Conservation (phyloP, 2,888 invertebrate genomes). For the Zootermopsis nevadensis region DNA sequence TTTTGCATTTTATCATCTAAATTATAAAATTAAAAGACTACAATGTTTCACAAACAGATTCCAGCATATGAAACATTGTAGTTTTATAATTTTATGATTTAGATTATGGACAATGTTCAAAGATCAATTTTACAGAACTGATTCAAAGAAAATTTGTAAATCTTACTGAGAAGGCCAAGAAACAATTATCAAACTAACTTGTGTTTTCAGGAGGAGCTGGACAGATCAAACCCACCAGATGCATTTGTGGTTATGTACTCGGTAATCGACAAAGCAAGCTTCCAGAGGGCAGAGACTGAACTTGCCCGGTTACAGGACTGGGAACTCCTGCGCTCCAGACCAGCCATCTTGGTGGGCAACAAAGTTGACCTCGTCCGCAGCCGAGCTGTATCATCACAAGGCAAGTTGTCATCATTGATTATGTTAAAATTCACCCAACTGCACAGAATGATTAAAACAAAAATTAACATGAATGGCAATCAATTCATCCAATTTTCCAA, state of each 20-base stretch:
- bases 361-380: conserved; percentile 94
- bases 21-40: no score
- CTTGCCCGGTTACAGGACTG: conserved; percentile 81
- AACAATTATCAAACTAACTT: background rate
- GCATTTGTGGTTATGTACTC: conserved; percentile 92
- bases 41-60: no score
- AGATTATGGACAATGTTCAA: no score
- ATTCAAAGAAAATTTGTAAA: no score
- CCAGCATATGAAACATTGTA: no score
- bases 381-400: conserved; percentile 89
- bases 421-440: no score
- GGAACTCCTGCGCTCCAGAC: conserved; percentile 79
- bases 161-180: background rate
- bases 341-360: conserved; percentile 90
- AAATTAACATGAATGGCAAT: no score
- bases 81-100: no score
- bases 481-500: no score
- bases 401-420: conserved; percentile 65
- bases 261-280: conserved; percentile 90
- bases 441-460: no score
- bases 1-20: no score
- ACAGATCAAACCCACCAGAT: conserved; percentile 77
- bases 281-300: conserved; percentile 84
- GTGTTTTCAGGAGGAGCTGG: conserved; percentile 76
- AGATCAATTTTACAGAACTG: no score